These are phyloP conservation scores for Sciurus niger DNA, from an alignment of 2,113 vertebrate genomes.

Conservation along the genomic window DNA sequence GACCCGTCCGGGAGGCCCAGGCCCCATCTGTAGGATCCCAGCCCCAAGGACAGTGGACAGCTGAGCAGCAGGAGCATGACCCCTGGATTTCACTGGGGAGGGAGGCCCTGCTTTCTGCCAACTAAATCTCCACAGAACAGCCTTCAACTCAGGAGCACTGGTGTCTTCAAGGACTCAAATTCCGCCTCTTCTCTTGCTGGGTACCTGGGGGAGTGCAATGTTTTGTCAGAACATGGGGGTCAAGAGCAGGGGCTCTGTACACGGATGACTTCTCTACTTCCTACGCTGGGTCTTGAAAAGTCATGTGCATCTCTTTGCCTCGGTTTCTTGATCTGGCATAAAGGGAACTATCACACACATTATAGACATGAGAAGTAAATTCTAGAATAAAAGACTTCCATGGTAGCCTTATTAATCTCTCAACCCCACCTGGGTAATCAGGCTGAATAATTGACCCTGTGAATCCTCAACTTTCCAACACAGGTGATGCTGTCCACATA, in stretches of 20 bases:
- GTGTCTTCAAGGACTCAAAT: neutral
- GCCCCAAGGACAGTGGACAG: neutral
- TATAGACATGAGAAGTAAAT: neutral
- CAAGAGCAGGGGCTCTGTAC: neutral
- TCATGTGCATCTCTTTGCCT: rapidly evolving
- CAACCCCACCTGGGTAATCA: neutral
- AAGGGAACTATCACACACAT: neutral
- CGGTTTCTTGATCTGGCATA: neutral
- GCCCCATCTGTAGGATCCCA: too few species aligned
- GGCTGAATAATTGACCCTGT: neutral
- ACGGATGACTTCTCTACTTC: neutral
- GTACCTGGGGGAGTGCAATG: neutral
- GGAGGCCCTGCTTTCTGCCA: neutral
- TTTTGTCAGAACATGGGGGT: neutral
- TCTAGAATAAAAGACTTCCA: neutral
- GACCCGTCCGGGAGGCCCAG: rapidly evolving
- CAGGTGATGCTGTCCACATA: neutral
- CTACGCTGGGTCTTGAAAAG: neutral
- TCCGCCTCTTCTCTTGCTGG: neutral
- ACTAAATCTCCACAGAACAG: neutral
- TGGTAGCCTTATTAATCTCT: neutral
- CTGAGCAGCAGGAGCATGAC: neutral
- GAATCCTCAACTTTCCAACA: neutral
- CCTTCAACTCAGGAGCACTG: neutral
- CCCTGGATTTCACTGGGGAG: neutral